Evolutionary conservation across 2,888 invertebrate genomes (phyloP), one percentile per base, ranked within the genome.

Genomic region (Acronicta leporina): DNA sequence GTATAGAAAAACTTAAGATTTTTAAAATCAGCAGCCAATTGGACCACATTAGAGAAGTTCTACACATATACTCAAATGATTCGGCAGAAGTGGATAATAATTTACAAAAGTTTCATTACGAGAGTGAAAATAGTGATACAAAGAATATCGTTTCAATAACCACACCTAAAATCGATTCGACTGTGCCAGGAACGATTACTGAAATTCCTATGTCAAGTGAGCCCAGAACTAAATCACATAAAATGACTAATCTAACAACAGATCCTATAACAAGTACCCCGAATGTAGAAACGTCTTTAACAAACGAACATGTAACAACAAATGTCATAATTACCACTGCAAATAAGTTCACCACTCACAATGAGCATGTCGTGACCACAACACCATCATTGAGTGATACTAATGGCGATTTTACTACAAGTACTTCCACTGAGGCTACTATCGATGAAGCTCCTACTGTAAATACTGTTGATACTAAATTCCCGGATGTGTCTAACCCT

Each of bases 1-100:
- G 92, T 56, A 80, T 92, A 49, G 91, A 92, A 88, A 92, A 90
- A 71, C 88, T 92, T 63, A 88, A 89, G 56, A 92, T 90, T 73
- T 71, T 92, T 66, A 92, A 91, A 83, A 73, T 92, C 71, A 82
- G 91, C 77, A 86, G 86, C 51, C 86, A 85, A 79, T 74, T 92
- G 30, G 89, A 92, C 47, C 83, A 92, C 77, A 84, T 89, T 2
- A 92, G 88, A 63, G 89, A 92, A 80, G 87, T 89, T 63, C 71
- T 94, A 45, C 91, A 92, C 63, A 90, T 93, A 70, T 85, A 83
- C 65, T 77, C 90, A n/a, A 90, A 92, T 63, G 92, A 92, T 46
- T 78, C 88, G 5, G 77, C 73, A 51, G 86, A 88, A 47, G 73
- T 75, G 9, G 82, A 87, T 33, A 83, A 79, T 49, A 82, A 89